These are phyloP conservation scores for Parnassius apollo DNA, from an alignment of 2,888 invertebrate species.

Conservation along the genomic window DNA sequence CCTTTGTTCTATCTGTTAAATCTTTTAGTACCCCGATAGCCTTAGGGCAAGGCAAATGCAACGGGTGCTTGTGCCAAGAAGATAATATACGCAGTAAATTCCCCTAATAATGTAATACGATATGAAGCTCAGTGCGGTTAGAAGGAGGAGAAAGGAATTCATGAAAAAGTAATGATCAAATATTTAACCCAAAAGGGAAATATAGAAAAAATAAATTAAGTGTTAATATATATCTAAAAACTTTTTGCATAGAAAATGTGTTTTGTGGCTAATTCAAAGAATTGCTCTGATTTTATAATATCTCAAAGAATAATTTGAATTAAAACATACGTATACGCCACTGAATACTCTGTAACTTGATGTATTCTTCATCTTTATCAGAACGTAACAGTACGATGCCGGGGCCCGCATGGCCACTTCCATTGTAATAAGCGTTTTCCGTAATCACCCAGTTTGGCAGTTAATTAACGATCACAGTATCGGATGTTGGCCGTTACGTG, in stretches of 20 bases:
- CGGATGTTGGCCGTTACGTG: neutral
- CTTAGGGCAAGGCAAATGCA: constrained; percentile 20
- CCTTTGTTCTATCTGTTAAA: constrained; percentile 17
- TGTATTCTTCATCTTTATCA: too few relatives aligned
- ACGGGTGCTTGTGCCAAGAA: constrained; percentile 21
- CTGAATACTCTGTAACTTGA: too few relatives aligned
- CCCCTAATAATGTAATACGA: constrained; percentile 18
- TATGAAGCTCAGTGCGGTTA: constrained; percentile 7
- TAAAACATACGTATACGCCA: too few relatives aligned
- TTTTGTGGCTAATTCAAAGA: neutral
- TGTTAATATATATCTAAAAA: neutral
- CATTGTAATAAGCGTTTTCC: neutral
- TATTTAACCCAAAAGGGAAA: neutral
- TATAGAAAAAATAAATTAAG: neutral
- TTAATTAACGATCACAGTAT: neutral
- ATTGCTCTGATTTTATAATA: too few relatives aligned
- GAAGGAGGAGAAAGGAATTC: constrained; percentile 3
- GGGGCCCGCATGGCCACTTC: too few relatives aligned
- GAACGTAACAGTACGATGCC: too few relatives aligned
- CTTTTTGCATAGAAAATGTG: neutral
- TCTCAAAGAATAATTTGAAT: too few relatives aligned
- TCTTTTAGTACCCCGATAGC: constrained; percentile 13
- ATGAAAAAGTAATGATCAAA: neutral
- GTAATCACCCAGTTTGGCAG: neutral
- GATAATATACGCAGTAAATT: constrained; percentile 15